Percentiles rank a stretch among this genome's conserved stretches.
Evolutionary conservation across 2,888 invertebrate genomes (phyloP).

Genomic region (Tiliacea citrago): DNA sequence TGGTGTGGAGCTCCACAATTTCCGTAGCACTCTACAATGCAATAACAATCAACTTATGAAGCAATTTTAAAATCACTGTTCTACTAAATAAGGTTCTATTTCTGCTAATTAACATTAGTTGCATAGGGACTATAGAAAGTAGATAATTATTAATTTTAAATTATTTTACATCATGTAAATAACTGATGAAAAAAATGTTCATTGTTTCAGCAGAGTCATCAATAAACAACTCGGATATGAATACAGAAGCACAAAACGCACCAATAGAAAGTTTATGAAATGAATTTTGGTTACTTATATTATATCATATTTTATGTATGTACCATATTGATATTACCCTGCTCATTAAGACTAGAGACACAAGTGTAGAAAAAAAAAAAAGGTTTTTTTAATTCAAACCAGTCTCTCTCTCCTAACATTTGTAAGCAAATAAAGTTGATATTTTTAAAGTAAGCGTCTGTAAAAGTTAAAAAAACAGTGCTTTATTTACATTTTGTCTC

Average conservation of each 20-base stretch:
- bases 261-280: conserved; percentile 64
- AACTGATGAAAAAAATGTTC: conserved; percentile 11
- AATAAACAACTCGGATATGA: conserved; percentile 66
- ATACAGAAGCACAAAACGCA: conserved; percentile 59
- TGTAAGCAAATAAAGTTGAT: not conserved
- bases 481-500: conserved; percentile 16
- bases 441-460: not conserved
- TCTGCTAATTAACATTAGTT: not conserved
- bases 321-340: conserved; percentile 23
- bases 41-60: not conserved
- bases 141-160: not conserved
- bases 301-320: no score
- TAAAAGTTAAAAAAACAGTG: not conserved
- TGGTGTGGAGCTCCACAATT: no score
- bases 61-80: not conserved
- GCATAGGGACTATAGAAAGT: not conserved
- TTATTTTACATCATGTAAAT: not conserved
- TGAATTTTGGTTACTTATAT: conserved; percentile 17
- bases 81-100: no score
- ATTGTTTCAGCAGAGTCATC: conserved; percentile 71
- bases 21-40: not conserved
- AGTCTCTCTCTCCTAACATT: not conserved
- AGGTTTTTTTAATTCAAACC: not conserved
- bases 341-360: not conserved
- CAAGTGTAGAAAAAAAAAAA: not conserved